Percentiles rank a stretch among this genome's conserved stretches.
These are phyloP conservation scores for Aleiodes alternator DNA, from an alignment of 2,888 invertebrate species.

Conservation along the genomic window DNA sequence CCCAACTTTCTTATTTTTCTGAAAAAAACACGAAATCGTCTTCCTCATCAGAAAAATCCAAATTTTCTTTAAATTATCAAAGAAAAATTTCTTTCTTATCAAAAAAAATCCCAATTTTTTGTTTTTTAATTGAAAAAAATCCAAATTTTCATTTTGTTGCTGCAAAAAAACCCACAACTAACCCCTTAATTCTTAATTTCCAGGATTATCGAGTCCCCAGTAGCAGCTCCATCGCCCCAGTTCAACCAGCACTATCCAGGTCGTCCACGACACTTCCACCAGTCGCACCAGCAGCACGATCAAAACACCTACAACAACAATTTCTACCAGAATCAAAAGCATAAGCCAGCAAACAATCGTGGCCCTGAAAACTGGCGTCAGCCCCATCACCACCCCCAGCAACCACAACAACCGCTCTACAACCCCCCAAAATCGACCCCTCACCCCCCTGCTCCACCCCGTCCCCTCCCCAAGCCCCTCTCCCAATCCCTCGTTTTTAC, in stretches of 20 bases:
- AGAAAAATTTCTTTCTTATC: too few relatives aligned
- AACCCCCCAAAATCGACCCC: background rate
- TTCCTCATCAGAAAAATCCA: too few relatives aligned
- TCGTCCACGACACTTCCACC: background rate
- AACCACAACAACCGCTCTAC: background rate
- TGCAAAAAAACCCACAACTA: too few relatives aligned
- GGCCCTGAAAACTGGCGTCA: constrained; percentile 6
- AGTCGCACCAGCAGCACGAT: background rate
- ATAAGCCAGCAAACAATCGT: background rate
- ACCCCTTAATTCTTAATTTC: background rate
- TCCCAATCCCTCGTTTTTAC: constrained; percentile 1
- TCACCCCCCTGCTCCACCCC: background rate
- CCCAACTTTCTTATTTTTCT: too few relatives aligned
- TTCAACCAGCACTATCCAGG: background rate
- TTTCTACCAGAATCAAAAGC: constrained; percentile 1
- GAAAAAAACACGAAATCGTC: too few relatives aligned
- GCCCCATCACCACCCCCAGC: background rate
- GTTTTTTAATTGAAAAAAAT: too few relatives aligned
- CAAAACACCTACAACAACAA: constrained; percentile 12
- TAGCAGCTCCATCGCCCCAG: background rate
- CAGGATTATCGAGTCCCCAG: background rate
- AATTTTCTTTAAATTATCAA: too few relatives aligned
- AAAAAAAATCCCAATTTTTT: too few relatives aligned
- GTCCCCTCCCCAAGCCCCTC: background rate
- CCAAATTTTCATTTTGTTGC: too few relatives aligned